Percentiles rank a stretch among this genome's conserved stretches.
Conservation (phyloP, 2,888 invertebrate genomes). For the Allophyes oxyacanthae region DNA sequence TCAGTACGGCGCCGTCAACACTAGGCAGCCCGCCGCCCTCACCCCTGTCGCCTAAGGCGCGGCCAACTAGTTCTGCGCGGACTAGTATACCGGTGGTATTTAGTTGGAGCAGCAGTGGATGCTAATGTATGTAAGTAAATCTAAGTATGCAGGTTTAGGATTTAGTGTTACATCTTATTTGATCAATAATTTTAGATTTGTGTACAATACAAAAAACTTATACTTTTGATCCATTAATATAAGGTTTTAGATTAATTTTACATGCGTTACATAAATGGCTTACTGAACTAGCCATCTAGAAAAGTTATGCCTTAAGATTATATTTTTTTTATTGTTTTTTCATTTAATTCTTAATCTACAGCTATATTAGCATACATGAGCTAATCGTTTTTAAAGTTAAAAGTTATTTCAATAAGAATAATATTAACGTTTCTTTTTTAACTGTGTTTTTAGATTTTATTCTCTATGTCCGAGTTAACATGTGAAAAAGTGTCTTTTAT, state of each 20-base stretch:
- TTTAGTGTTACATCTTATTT: too few species aligned
- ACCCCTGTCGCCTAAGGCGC: too few species aligned
- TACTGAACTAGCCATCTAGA: conserved; percentile 36
- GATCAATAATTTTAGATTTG: too few species aligned
- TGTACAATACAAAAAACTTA: too few species aligned
- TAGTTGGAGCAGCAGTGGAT: too few species aligned
- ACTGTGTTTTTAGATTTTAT: conserved; percentile 26
- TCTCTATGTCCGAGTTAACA: conserved; percentile 47
- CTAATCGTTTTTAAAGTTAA: conserved; percentile 12
- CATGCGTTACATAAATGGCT: conserved; percentile 20
- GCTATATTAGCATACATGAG: conserved; percentile 41
- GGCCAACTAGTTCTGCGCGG: too few species aligned
- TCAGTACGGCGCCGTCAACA: too few species aligned
- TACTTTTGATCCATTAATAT: too few species aligned
- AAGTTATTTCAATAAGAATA: conserved; percentile 10
- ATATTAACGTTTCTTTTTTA: conserved; percentile 15
- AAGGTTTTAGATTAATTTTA: conserved; percentile 6
- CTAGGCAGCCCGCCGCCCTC: too few species aligned
- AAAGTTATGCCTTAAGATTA: conserved; percentile 42
- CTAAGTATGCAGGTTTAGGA: too few species aligned
- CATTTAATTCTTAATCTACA: conserved; percentile 27
- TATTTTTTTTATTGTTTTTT: conserved; percentile 39
- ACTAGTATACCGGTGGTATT: too few species aligned
- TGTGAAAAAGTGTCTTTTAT: conserved; percentile 9
- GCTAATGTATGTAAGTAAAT: too few species aligned